Conservation (phyloP, 2,113 vertebrate genomes). For the Anser cygnoides region DNA sequence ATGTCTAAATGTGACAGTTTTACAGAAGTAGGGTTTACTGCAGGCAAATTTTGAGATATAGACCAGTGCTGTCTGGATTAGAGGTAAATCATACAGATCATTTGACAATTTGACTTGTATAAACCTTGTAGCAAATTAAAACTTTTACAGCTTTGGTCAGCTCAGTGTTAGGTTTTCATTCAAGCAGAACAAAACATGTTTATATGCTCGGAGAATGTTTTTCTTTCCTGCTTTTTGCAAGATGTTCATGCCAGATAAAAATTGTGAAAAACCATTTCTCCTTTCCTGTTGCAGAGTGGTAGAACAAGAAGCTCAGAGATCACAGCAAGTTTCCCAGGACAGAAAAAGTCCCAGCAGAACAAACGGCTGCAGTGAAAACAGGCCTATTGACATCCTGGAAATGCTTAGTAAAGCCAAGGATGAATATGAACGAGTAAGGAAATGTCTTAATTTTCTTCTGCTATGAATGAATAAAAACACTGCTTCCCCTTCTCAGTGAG, state of each 20-base stretch:
- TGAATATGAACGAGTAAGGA: conserved; percentile 91
- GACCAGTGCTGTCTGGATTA: background rate
- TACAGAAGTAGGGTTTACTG: background rate
- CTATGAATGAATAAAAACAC: background rate
- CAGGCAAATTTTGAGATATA: background rate
- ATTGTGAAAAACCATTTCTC: background rate
- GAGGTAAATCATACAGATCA: background rate
- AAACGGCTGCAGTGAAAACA: conserved; percentile 84
- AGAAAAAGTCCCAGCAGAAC: conserved; percentile 79
- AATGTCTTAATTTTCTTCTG: background rate
- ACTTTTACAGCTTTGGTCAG: background rate
- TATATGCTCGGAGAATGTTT: background rate
- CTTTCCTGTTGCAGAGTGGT: conserved; percentile 82
- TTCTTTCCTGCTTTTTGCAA: background rate
- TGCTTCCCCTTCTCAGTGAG: background rate
- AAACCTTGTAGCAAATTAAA: background rate
- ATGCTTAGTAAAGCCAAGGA: conserved; percentile 97
- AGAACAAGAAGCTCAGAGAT: conserved; percentile 87
- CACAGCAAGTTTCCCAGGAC: conserved; percentile 81
- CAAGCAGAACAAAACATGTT: background rate
- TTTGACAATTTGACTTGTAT: background rate
- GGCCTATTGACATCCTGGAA: conserved; percentile 91
- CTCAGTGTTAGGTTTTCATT: background rate
- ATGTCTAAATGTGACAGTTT: background rate
- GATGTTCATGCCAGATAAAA: background rate